Evolutionary conservation across 2,113 vertebrate species (phyloP).

Genomic region (Deroptyus accipitrinus): DNA sequence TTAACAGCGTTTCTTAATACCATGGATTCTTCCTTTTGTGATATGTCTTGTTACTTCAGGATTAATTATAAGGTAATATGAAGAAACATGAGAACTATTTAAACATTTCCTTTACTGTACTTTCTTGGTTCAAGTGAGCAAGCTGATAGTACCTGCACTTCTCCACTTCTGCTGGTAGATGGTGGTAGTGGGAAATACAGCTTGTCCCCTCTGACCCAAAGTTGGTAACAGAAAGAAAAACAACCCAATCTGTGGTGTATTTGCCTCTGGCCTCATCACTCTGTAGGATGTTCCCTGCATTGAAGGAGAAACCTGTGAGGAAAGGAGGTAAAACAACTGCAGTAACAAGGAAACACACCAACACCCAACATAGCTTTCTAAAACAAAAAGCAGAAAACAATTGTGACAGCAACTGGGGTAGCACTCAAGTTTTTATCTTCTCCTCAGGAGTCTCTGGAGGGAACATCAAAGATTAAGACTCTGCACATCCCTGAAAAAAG

Average conservation of each 20-base stretch:
- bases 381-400: not conserved
- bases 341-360: not conserved
- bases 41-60: not conserved
- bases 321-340: not conserved
- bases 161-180: not conserved
- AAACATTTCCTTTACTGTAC: not conserved
- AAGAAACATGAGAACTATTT: not conserved
- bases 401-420: not conserved
- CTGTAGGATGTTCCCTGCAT: not conserved
- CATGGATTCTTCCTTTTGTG: not conserved
- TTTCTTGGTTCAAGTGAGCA: not conserved
- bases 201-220: not conserved
- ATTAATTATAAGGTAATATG: not conserved
- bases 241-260: accelerated
- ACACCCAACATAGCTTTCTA: not conserved
- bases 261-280: not conserved
- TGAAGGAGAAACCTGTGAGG: not conserved
- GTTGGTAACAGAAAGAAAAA: not conserved
- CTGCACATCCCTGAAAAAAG: not conserved
- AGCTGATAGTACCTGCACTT: not conserved
- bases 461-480: not conserved
- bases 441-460: not conserved
- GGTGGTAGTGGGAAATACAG: not conserved
- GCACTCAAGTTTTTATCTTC: not conserved
- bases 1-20: not conserved